phyloP scores from a whole-genome alignment of 2,797 vertebrate species.

The Paguma larvata region DNA sequence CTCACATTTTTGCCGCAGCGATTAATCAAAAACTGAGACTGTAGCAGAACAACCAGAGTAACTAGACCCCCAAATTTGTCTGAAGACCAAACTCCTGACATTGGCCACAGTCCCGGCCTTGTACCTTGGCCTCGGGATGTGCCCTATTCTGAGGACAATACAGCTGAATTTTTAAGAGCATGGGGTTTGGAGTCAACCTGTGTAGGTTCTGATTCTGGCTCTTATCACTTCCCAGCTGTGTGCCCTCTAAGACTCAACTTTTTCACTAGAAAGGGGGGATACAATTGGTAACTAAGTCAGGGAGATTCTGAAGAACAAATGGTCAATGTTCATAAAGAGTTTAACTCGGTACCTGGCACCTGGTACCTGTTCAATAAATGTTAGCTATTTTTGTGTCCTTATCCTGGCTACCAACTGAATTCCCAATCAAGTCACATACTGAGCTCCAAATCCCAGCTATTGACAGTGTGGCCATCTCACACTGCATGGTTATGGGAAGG shows the following conservation, averaged over 20 bases:
- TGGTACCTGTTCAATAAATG: neutral
- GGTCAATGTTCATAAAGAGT: conserved; percentile 53
- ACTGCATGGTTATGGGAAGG: neutral
- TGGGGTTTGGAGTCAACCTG: neutral
- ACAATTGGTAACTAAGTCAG: neutral
- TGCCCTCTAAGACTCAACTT: neutral
- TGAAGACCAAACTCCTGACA: neutral
- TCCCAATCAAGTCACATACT: neutral
- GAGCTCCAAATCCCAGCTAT: conserved; percentile 36
- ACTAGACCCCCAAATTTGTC: conserved; percentile 47
- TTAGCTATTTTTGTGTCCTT: conserved; percentile 28
- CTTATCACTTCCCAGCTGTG: neutral
- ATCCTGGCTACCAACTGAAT: conserved; percentile 32
- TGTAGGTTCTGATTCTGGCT: neutral
- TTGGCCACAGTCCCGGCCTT: neutral
- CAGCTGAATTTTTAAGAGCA: conserved; percentile 27
- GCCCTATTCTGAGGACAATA: neutral
- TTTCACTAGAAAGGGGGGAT: neutral
- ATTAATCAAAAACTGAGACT: conserved; percentile 58
- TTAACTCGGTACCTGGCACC: conserved; percentile 41
- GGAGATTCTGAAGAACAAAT: conserved; percentile 33
- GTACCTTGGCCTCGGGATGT: neutral
- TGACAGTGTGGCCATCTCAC: neutral
- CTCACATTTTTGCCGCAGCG: conserved; percentile 31
- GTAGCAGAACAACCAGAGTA: neutral